Conservation (phyloP, 2,888 invertebrate genomes). For the Nemotelus pantherinus region DNA sequence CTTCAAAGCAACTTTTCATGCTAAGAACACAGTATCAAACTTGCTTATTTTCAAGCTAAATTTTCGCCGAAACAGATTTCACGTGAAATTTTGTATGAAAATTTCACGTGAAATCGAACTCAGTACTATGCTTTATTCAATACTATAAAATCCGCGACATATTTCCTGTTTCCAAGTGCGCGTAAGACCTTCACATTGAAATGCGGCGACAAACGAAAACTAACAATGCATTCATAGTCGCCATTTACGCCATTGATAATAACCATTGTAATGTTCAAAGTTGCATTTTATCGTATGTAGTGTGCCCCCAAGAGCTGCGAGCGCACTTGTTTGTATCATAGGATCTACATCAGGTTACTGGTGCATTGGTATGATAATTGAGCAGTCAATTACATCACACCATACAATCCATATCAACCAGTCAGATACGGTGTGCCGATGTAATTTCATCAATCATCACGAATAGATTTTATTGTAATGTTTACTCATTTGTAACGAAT, state of each 20-base stretch:
- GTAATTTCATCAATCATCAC: not conserved
- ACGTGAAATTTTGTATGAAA: too few relatives aligned
- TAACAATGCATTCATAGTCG: constrained; percentile 14
- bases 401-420: not conserved
- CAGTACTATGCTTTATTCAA: not conserved
- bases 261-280: not conserved
- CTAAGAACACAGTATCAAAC: too few relatives aligned
- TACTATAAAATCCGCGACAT: not conserved
- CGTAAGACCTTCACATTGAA: constrained; percentile 39
- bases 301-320: too few relatives aligned
- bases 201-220: not conserved
- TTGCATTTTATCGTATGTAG: too few relatives aligned
- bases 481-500: constrained; percentile 6
- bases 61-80: too few relatives aligned
- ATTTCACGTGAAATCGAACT: too few relatives aligned
- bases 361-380: too few relatives aligned
- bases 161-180: constrained; percentile 21
- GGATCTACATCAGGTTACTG: too few relatives aligned
- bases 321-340: too few relatives aligned
- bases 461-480: constrained; percentile 1
- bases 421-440: not conserved
- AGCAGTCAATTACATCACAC: not conserved
- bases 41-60: too few relatives aligned
- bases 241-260: constrained; percentile 15
- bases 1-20: too few relatives aligned